Evolutionary conservation across 2,888 invertebrate species (phyloP).

Genomic region (Hofmannophila pseudospretella): DNA sequence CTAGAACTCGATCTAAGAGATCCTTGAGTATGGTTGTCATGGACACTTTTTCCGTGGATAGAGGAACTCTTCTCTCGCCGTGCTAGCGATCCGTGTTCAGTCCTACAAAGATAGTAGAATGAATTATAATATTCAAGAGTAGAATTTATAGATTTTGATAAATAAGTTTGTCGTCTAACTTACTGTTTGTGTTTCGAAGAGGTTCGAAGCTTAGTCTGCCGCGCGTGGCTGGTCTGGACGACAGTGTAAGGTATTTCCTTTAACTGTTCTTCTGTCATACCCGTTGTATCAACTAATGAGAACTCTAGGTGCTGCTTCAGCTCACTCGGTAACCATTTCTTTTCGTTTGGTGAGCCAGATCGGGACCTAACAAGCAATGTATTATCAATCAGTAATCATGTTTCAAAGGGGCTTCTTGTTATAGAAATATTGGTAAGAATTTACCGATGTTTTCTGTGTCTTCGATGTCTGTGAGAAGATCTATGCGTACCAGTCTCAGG

Average conservation of each 20-base stretch:
- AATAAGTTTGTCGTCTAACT: conserved; percentile 20
- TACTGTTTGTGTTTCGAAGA: conserved; percentile 66
- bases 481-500: conserved; percentile 73
- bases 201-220: conserved; percentile 76
- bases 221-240: conserved; percentile 84
- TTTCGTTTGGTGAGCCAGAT: conserved; percentile 85
- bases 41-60: conserved; percentile 49
- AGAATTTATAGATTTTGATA: not conserved
- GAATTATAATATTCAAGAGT: not conserved
- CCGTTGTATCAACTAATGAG: conserved; percentile 90
- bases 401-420: no score
- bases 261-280: conserved; percentile 92
- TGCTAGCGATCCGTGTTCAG: conserved; percentile 64
- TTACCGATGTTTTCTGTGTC: conserved; percentile 80
- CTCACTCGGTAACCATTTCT: conserved; percentile 86
- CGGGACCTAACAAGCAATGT: conserved; percentile 56
- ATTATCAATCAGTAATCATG: not conserved
- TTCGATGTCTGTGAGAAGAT: conserved; percentile 77
- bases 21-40: conserved; percentile 65
- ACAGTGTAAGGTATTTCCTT: conserved; percentile 93
- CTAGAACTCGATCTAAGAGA: conserved; percentile 79
- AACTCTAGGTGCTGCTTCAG: conserved; percentile 92
- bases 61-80: conserved; percentile 60
- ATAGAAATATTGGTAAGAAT: conserved; percentile 5
- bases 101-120: conserved; percentile 27